Conservation (phyloP, 2,797 vertebrate species). For the Novumbra hubbsi region DNA sequence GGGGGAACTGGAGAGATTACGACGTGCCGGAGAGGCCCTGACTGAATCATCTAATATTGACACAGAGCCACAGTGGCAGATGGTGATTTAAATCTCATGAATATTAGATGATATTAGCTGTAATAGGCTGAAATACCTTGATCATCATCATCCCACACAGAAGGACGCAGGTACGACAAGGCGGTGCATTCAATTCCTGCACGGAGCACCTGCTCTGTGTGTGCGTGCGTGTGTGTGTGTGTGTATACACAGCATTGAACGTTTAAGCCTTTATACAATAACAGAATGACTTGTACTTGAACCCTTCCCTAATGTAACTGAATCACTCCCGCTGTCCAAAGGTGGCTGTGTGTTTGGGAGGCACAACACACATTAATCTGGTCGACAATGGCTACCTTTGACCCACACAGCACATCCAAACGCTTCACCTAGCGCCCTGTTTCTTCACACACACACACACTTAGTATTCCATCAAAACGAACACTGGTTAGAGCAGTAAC, state of each 20-base stretch:
- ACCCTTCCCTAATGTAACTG: background rate
- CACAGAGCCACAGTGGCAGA: slow-evolving; percentile 20
- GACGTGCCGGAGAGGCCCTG: background rate
- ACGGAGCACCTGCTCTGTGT: too few species aligned
- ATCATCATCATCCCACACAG: background rate
- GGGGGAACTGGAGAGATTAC: background rate
- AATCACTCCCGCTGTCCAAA: background rate
- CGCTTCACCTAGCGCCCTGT: background rate
- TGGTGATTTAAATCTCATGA: slow-evolving; percentile 39
- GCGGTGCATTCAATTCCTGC: background rate
- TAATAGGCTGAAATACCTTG: slow-evolving; percentile 44
- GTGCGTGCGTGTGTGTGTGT: background rate
- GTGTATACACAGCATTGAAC: background rate
- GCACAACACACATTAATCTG: background rate
- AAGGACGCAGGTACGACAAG: background rate
- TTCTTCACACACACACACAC: slow-evolving; percentile 3
- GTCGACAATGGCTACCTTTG: background rate
- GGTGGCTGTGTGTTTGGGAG: background rate
- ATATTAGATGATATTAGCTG: slow-evolving; percentile 49
- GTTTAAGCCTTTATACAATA: background rate
- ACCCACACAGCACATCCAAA: background rate
- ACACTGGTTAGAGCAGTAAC: background rate
- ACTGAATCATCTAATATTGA: slow-evolving; percentile 45
- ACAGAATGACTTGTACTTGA: slow-evolving; percentile 27
- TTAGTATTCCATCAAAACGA: background rate